Evolutionary conservation across 2,888 invertebrate species (phyloP).

Genomic region (Hemithea aestivaria): DNA sequence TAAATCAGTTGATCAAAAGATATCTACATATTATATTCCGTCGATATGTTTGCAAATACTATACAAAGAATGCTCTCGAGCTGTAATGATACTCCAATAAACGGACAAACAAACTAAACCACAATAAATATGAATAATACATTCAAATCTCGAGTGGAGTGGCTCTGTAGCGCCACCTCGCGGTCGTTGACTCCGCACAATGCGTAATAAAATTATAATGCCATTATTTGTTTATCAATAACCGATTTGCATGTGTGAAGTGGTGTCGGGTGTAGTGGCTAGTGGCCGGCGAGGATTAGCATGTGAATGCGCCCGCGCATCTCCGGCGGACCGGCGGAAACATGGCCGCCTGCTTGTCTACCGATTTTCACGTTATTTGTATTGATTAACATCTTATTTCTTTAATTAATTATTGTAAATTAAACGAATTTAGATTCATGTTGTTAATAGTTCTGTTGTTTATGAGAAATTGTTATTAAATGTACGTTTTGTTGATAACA

Average conservation of each 20-base stretch:
- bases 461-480: too few species aligned
- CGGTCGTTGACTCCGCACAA: slow-evolving; percentile 63
- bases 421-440: too few species aligned
- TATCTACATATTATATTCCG: too few species aligned
- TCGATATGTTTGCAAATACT: slow-evolving; percentile 10
- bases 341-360: slow-evolving; percentile 5
- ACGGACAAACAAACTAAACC: slow-evolving; percentile 16
- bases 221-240: slow-evolving; percentile 73
- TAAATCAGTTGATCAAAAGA: too few species aligned
- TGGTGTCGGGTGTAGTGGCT: slow-evolving; percentile 46
- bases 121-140: slow-evolving; percentile 57
- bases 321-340: background rate
- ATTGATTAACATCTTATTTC: too few species aligned
- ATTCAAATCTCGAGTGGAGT: slow-evolving; percentile 50
- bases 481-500: too few species aligned
- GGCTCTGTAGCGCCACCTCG: slow-evolving; percentile 46
- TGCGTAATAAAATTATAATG: slow-evolving; percentile 69
- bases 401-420: too few species aligned
- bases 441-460: too few species aligned
- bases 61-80: slow-evolving; percentile 19
- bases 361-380: background rate
- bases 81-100: slow-evolving; percentile 25
- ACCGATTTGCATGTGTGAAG: slow-evolving; percentile 72
- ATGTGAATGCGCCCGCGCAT: slow-evolving; percentile 55
- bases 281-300: slow-evolving; percentile 52